A percentile compares a stretch with the other conserved stretches of the same genome.
Evolutionary conservation across 1,140 invertebrate genomes (phyloP).

Genomic region (Bombus sylvicola): DNA sequence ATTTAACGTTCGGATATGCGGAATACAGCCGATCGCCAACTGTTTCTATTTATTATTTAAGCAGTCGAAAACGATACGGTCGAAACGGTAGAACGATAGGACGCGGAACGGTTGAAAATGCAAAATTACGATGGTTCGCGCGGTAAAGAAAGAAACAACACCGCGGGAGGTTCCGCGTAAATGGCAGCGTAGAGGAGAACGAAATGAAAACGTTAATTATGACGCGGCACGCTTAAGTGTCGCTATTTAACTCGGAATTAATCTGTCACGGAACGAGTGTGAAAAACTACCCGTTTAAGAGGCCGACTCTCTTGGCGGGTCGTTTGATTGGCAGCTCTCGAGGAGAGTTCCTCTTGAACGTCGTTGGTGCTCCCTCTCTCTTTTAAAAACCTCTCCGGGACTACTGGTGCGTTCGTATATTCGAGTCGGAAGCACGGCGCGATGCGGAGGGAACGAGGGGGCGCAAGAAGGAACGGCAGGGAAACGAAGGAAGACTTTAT

Average conservation of each 20-base stretch:
- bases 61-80: background rate
- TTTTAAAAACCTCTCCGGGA: conserved; percentile 54
- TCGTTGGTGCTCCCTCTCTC: conserved; percentile 29
- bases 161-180: too few relatives aligned
- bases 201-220: conserved; percentile 61
- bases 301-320: conserved; percentile 51
- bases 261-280: conserved; percentile 64
- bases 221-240: conserved; percentile 52
- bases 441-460: conserved; percentile 46
- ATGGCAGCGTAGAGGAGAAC: background rate
- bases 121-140: background rate
- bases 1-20: conserved; percentile 46
- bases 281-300: conserved; percentile 69
- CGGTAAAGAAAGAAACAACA: background rate
- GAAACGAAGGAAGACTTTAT: conserved; percentile 64
- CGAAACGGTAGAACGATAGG: background rate
- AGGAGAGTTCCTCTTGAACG: conserved; percentile 46
- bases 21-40: background rate
- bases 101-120: background rate
- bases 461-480: conserved; percentile 25
- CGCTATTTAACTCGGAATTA: conserved; percentile 64
- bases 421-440: conserved; percentile 56
- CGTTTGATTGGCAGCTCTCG: conserved; percentile 69
- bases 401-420: conserved; percentile 42
- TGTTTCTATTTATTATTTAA: conserved; percentile 53